Base-by-base conservation (phyloP, 2,113 vertebrate genomes). In the Amphiprion percula region DNA sequence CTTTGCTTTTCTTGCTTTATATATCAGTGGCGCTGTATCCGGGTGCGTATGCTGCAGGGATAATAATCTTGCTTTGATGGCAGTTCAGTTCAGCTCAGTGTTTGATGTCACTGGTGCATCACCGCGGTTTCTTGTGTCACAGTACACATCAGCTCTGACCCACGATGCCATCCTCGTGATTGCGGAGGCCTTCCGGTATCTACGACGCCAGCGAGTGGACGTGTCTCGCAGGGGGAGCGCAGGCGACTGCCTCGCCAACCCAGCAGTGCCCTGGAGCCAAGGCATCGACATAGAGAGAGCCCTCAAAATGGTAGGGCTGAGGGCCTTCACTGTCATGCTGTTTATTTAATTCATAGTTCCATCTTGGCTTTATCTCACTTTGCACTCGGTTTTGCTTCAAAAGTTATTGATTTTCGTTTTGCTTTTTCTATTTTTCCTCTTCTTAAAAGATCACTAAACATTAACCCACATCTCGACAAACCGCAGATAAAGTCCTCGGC, bases 231-330 rank as follows among this genome's bases (percentile, higher is more conserved):
- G 98, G 87, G 98, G 98, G 23, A 99, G 97, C 19, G 97, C 98
- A 1, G 98, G 98, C 60, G 98, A 99, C 93, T 99, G 98, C 93
- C 94, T 99, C 30, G 98, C 97, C 69, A 99, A 99, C 77, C 98
- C 98, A 2, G 98, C 98, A 0, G 98, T 99, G 46, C 98, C 98
- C 0, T 99, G 98, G 98, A 99, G 98, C 91, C 98, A 99, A 94
- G 98, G 98, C 88, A 99, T 99, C 41, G 98, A 99, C 88, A 99
- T 99, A 19, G 98, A 99, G 87, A 95, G 98, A 93, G 98, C 98
- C 0, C 93, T 99, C 71, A 99, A 99, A 96, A 99, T 99, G 98
- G 98, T 99, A 96, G 89, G 85, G 78, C 39, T 17, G 10, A 70
- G 30, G 39, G 30, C 11, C 2, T 10, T 11, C 24, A 17, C 44